A percentile compares a stretch with the other conserved stretches of the same genome.
These are phyloP conservation scores for Uloborus plumipes DNA, from an alignment of 2,888 invertebrate species.

Conservation along the genomic window DNA sequence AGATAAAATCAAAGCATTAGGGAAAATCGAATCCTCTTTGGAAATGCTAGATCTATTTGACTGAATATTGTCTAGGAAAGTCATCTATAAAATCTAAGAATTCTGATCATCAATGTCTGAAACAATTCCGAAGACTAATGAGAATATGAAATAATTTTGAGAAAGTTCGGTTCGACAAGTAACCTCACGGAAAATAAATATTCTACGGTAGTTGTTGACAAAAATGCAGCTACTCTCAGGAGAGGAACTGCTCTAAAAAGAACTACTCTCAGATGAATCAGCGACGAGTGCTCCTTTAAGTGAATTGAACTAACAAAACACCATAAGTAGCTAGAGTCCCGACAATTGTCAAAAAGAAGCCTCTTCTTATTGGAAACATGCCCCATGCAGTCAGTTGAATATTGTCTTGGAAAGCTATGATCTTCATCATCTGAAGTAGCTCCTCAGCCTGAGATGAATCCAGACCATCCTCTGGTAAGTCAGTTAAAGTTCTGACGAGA, in stretches of 20 bases:
- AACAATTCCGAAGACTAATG: no score
- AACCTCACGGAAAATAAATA: no score
- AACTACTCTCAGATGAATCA: no score
- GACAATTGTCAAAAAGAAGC: slow-evolving; percentile 45
- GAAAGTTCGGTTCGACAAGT: no score
- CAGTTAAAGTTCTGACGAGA: slow-evolving; percentile 22
- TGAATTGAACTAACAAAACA: slow-evolving; percentile 50
- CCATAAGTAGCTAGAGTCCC: slow-evolving; percentile 54
- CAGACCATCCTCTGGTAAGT: slow-evolving; percentile 29
- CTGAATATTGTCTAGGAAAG: slow-evolving; percentile 27
- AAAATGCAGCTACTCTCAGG: no score
- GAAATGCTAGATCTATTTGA: slow-evolving; percentile 35
- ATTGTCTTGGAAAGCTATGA: slow-evolving; percentile 32
- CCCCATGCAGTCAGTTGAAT: slow-evolving; percentile 49
- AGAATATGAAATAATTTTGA: no score
- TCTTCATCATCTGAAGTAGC: slow-evolving; percentile 38
- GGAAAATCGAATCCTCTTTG: no score
- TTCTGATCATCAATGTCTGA: slow-evolving; percentile 29
- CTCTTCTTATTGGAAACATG: slow-evolving; percentile 53
- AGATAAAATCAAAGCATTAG: no score
- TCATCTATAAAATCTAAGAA: no score
- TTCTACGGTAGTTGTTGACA: no score
- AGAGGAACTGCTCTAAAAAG: no score
- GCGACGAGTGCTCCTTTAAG: neutral
- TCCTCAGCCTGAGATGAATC: slow-evolving; percentile 17